phyloP scores from a whole-genome alignment of 2,113 vertebrate species.

The Nycticorax nycticorax region DNA sequence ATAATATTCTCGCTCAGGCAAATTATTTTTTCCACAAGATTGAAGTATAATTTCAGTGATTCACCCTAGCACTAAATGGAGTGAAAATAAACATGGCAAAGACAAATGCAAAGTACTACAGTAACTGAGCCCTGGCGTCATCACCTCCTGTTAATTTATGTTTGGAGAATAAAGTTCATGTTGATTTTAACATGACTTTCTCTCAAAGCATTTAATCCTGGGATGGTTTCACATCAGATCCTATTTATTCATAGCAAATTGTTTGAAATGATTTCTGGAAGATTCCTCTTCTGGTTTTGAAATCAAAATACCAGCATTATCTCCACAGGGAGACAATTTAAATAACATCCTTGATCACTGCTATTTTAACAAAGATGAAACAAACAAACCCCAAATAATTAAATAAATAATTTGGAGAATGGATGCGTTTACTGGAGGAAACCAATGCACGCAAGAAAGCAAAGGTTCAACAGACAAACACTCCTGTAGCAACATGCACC shows the following conservation, averaged over 20 bases:
- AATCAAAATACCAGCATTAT: conserved; percentile 19
- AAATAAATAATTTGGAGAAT: background rate
- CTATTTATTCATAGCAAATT: conserved; percentile 28
- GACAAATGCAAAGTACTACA: conserved; percentile 2
- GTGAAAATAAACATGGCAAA: conserved; percentile 11
- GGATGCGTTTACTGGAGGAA: background rate
- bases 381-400: background rate
- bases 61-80: background rate
- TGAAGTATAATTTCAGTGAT: conserved; percentile 21
- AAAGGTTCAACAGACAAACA: background rate
- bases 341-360: background rate
- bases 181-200: conserved; percentile 23
- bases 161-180: conserved; percentile 24
- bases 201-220: conserved; percentile 17
- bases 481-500: background rate
- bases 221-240: background rate
- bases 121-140: background rate
- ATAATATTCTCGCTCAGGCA: background rate
- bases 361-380: background rate
- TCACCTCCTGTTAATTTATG: conserved; percentile 4
- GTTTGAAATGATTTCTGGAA: conserved; percentile 31
- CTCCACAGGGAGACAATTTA: background rate
- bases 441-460: background rate
- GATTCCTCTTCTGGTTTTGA: conserved; percentile 9
- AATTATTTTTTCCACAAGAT: conserved; percentile 10